Evolutionary conservation across 2,888 invertebrate genomes (phyloP), one percentile per base, ranked within the genome.

Genomic region (Ypsolopha scabrella): DNA sequence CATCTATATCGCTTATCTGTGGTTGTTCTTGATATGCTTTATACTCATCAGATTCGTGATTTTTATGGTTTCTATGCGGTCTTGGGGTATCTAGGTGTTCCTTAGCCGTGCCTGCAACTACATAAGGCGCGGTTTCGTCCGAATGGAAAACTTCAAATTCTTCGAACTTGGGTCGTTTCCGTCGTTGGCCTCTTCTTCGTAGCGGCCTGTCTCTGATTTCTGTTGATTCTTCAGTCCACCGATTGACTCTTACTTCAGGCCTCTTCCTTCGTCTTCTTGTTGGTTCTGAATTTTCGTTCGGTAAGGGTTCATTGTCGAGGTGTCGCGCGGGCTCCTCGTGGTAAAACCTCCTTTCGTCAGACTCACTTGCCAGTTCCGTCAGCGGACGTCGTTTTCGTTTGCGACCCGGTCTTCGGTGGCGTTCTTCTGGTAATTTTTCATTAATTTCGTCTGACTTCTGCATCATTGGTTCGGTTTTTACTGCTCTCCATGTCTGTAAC

Each of bases 371-470:
- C 2, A 24, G 24, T 24, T 57, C 52, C 34, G 67, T 58, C 51
- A 85, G 81, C n/a, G 90, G 91, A 46, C 90, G 82, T 52, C 90
- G 82, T 72, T 90, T 91, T 52, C 91, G 85, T 74, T 91, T 91
- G 9, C 90, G 83, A 2, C 74, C 74, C 8, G 78, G 64, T 57
- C 88, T 73, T 39, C 88, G 74, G 6, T 88, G 75, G 62, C 81
- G 62, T 52, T 76, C 75, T 35, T 77, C 78, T 34, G 69, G 63
- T 11, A 67, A 62, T 7, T 64, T 68, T 39, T 72, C 70, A n/a
- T 73, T 72, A 82, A 83, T 82, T 14, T 60, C 63, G 48, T 57
- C 52, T 11, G 48, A 39, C 38, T 45, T 45, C 46, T 51, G 48
- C 51, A 58, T 55, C 52, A 48, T 45, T 53, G 48, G 44, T 50